Conservation (phyloP, 2,113 vertebrate species). For the Gymnorhina tibicen region DNA sequence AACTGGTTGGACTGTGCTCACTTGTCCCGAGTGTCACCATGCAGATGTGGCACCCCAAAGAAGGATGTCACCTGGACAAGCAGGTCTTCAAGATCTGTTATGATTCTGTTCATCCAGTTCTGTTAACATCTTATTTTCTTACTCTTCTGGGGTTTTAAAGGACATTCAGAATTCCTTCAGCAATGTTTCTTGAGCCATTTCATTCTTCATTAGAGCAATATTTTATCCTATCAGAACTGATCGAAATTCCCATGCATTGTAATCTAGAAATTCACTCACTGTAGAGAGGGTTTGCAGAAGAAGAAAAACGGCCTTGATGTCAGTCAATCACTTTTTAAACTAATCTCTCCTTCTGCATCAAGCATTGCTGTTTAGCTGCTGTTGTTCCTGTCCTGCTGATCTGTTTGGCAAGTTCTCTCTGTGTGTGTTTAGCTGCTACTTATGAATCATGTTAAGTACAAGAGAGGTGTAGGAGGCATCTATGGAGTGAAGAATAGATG, state of each 20-base stretch:
- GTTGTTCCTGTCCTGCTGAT: not conserved
- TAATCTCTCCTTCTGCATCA: not conserved
- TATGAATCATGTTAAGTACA: not conserved
- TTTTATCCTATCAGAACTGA: not conserved
- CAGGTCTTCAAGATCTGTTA: not conserved
- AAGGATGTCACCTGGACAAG: not conserved
- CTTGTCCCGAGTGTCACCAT: fast-evolving
- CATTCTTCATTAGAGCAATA: not conserved
- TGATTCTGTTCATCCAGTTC: not conserved
- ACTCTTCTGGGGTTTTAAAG: not conserved
- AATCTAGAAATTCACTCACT: not conserved
- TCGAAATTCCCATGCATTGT: not conserved
- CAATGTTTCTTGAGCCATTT: not conserved
- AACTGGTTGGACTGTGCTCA: not conserved
- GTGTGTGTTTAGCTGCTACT: not conserved
- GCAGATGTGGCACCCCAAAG: too few relatives aligned
- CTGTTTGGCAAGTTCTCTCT: not conserved
- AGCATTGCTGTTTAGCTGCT: not conserved
- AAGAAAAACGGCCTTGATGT: not conserved
- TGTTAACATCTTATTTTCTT: not conserved
- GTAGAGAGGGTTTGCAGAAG: not conserved
- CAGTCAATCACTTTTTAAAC: not conserved
- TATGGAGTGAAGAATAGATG: not conserved
- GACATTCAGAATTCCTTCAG: not conserved
- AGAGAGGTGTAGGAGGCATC: not conserved